Evolutionary conservation across 1,140 invertebrate genomes (phyloP).

Genomic region (Cryptotermes secundus): DNA sequence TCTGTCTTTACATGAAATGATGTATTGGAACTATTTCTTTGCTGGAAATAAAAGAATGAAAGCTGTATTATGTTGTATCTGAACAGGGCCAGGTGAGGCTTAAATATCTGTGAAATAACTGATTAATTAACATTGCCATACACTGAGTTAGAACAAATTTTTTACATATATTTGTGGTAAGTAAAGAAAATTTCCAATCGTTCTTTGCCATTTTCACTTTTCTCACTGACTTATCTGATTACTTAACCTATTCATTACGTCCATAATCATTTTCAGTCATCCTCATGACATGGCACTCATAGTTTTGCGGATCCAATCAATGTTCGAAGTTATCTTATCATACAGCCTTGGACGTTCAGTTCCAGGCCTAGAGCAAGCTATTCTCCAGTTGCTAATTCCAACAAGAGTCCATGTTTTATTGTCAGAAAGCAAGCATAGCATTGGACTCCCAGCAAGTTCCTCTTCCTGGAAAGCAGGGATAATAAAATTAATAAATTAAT

Average conservation of each 20-base stretch:
- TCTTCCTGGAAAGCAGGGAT: constrained; percentile 62
- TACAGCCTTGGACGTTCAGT: constrained; percentile 75
- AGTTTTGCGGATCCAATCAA: constrained; percentile 76
- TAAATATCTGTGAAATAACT: too few relatives aligned
- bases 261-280: background rate
- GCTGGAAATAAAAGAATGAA: too few relatives aligned
- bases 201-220: too few relatives aligned
- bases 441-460: constrained; percentile 81
- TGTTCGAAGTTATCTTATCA: constrained; percentile 74
- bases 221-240: too few relatives aligned
- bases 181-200: too few relatives aligned
- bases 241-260: background rate
- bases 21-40: too few relatives aligned
- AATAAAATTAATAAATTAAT: background rate
- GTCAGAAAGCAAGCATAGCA: constrained; percentile 66
- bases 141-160: too few relatives aligned
- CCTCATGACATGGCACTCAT: constrained; percentile 45
- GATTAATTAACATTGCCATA: too few relatives aligned
- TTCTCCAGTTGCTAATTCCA: constrained; percentile 78
- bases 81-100: too few relatives aligned
- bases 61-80: too few relatives aligned
- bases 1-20: too few relatives aligned
- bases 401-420: constrained; percentile 68
- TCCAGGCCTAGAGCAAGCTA: constrained; percentile 71
- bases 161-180: too few relatives aligned